Conservation (phyloP, 30 jellyfish, hydroid and myxozoan genomes). For the Turritopsis dohrnii region DNA sequence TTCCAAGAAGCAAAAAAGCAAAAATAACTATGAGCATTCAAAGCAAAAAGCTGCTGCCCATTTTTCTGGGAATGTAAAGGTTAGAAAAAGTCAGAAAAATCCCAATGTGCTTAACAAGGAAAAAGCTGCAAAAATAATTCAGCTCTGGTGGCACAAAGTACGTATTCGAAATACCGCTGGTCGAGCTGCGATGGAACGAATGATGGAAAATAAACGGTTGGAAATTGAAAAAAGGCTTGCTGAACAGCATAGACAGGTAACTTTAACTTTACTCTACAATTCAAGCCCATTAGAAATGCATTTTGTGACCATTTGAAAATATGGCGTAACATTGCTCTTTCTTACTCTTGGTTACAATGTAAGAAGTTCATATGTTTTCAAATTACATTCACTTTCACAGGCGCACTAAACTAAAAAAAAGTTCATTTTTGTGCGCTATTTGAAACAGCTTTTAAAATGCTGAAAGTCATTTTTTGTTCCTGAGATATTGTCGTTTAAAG, state of each 20-base stretch:
- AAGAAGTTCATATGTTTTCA: too few relatives aligned
- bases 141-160: slow-evolving; percentile 66
- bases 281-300: too few relatives aligned
- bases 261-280: too few relatives aligned
- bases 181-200: slow-evolving; percentile 71
- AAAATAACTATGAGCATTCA: neutral
- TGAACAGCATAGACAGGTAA: slow-evolving; percentile 45
- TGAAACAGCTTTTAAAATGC: too few relatives aligned
- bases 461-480: too few relatives aligned
- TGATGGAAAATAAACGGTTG: slow-evolving; percentile 66
- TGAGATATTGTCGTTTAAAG: too few relatives aligned
- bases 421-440: too few relatives aligned
- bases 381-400: too few relatives aligned
- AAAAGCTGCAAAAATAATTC: slow-evolving; percentile 70
- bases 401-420: too few relatives aligned
- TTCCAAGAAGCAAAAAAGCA: neutral
- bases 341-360: too few relatives aligned
- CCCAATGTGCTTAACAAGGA: neutral
- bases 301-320: too few relatives aligned
- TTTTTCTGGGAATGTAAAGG: neutral
- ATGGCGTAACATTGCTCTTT: too few relatives aligned
- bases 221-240: slow-evolving; percentile 66
- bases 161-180: slow-evolving; percentile 71
- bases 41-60: neutral
- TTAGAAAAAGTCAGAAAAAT: neutral